phyloP scores from a whole-genome alignment of 1,140 invertebrate genomes.

The Drosophila persimilis region DNA sequence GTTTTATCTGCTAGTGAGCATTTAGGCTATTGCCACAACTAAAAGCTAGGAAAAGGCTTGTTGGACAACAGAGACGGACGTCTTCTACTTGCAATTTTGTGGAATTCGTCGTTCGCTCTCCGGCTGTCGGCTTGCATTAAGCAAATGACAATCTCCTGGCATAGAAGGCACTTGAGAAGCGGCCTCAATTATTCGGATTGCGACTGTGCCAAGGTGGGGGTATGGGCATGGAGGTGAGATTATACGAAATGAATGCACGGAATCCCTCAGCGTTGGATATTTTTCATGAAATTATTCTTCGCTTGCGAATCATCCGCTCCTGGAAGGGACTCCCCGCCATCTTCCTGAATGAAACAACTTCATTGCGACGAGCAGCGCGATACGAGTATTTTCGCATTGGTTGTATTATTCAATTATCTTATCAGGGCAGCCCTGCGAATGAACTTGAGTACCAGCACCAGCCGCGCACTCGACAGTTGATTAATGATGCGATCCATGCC shows the following conservation, averaged over 20 bases:
- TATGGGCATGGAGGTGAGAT: neutral
- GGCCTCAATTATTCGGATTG: conserved; percentile 14
- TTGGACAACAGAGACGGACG: too few relatives aligned
- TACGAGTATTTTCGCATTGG: conserved; percentile 23
- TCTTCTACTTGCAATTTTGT: conserved; percentile 1
- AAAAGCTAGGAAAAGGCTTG: neutral
- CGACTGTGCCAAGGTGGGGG: neutral
- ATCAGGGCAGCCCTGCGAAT: conserved; percentile 1
- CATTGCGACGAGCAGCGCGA: neutral
- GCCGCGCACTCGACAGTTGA: conserved; percentile 49
- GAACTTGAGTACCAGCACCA: conserved; percentile 17
- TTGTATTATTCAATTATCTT: conserved; percentile 58
- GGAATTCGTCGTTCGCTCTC: neutral
- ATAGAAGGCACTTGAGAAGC: neutral
- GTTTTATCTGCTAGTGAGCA: conserved; percentile 4
- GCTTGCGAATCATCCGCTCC: too few relatives aligned
- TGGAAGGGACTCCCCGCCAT: too few relatives aligned
- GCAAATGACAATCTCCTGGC: conserved; percentile 16
- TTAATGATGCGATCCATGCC: conserved; percentile 45
- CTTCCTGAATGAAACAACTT: neutral
- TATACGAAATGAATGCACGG: neutral
- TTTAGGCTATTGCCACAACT: neutral
- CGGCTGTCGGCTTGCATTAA: conserved; percentile 2
- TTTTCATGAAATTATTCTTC: too few relatives aligned
- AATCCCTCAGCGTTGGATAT: too few relatives aligned